phyloP scores from a whole-genome alignment of 2,888 invertebrate genomes.

The Polietes domitor region DNA sequence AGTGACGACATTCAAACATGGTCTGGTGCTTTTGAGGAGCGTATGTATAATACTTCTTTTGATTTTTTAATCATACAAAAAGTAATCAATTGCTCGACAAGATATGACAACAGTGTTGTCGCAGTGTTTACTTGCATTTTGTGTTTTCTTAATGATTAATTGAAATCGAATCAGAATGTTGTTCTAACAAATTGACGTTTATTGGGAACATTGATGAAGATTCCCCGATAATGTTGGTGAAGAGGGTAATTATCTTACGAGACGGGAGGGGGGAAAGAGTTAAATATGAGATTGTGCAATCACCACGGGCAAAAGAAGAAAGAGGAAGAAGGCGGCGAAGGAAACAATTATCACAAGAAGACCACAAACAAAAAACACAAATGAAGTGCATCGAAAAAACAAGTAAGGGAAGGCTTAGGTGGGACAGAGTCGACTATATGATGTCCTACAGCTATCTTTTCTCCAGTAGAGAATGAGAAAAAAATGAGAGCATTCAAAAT shows the following conservation, averaged over 20 bases:
- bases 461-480: no score
- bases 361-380: neutral
- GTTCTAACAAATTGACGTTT: constrained; percentile 30
- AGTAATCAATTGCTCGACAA: neutral
- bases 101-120: neutral
- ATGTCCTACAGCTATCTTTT: no score
- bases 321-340: neutral
- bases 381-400: neutral
- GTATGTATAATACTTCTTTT: neutral
- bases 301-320: neutral
- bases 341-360: constrained; percentile 26
- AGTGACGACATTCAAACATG: no score
- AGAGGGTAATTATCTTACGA: neutral
- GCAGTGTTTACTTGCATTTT: neutral
- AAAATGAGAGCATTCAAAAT: no score
- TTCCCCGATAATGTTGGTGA: neutral
- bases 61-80: neutral
- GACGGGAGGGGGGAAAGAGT: neutral
- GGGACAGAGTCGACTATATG: no score
- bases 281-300: constrained; percentile 10
- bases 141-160: constrained; percentile 32
- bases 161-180: constrained; percentile 12
- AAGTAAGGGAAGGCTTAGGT: no score
- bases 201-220: constrained; percentile 19
- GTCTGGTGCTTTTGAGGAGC: no score